phyloP scores from a whole-genome alignment of 2,888 invertebrate species.

The Limnephilus marmoratus region DNA sequence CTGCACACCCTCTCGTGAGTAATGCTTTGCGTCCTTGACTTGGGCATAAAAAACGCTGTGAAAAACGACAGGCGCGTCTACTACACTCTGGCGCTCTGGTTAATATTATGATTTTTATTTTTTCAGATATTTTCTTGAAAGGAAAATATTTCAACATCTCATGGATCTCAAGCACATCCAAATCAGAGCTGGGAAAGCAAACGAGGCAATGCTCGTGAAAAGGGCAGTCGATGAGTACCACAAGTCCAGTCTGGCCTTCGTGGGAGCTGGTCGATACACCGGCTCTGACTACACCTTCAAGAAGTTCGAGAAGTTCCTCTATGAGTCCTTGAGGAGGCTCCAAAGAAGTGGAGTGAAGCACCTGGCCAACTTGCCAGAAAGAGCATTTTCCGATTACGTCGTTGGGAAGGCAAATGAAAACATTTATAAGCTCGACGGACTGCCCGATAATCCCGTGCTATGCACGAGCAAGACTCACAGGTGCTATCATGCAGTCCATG shows the following conservation, averaged over 20 bases:
- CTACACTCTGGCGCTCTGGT: too few relatives aligned
- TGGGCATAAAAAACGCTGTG: too few relatives aligned
- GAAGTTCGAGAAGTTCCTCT: slow-evolving; percentile 92
- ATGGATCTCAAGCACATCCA: slow-evolving; percentile 94
- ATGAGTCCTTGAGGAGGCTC: slow-evolving; percentile 88
- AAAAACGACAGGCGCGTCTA: too few relatives aligned
- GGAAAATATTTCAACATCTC: slow-evolving; percentile 94
- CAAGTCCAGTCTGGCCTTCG: slow-evolving; percentile 84
- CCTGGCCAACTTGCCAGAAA: slow-evolving; percentile 80
- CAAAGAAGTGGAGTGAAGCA: slow-evolving; percentile 83
- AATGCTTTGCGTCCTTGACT: too few relatives aligned
- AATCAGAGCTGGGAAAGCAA: slow-evolving; percentile 92
- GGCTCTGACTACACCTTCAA: slow-evolving; percentile 84
- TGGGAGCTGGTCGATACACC: slow-evolving; percentile 80
- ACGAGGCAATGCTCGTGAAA: slow-evolving; percentile 92
- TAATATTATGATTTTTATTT: slow-evolving; percentile 42
- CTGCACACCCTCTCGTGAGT: too few relatives aligned
- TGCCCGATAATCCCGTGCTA: slow-evolving; percentile 85
- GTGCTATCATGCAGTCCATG: slow-evolving; percentile 94
- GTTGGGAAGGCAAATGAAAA: slow-evolving; percentile 72
- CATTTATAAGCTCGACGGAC: slow-evolving; percentile 80
- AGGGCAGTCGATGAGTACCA: slow-evolving; percentile 91
- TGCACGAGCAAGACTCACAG: slow-evolving; percentile 93
- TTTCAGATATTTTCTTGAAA: slow-evolving; percentile 90
- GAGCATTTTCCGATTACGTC: slow-evolving; percentile 74